A percentile compares a stretch with the other conserved stretches of the same genome.
Conservation (phyloP, 2,797 vertebrate genomes). For the Gorsachius magnificus region DNA sequence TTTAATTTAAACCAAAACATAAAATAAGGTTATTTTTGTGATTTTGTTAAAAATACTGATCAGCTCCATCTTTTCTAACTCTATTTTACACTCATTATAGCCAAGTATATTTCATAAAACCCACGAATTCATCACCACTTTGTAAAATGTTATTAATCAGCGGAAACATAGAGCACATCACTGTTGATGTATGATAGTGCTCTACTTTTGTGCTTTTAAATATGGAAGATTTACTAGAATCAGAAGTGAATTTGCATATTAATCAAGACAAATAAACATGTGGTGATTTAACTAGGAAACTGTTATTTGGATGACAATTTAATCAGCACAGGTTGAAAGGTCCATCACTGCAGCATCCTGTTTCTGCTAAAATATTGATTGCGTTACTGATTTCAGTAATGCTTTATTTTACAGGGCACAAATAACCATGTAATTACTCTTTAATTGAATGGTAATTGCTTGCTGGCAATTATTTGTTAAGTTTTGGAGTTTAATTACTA, state of each 20-base stretch:
- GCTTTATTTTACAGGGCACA: slow-evolving; percentile 76
- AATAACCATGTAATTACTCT: slow-evolving; percentile 80
- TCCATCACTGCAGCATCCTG: slow-evolving; percentile 70
- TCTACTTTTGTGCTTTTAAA: slow-evolving; percentile 53
- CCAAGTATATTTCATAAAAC: not conserved
- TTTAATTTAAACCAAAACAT: not conserved
- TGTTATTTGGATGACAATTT: slow-evolving; percentile 73
- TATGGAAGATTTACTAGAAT: slow-evolving; percentile 58
- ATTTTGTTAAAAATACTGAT: not conserved
- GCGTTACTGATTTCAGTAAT: slow-evolving; percentile 74
- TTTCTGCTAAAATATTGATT: slow-evolving; percentile 80
- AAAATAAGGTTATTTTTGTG: not conserved
- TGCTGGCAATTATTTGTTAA: slow-evolving; percentile 77
- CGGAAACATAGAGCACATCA: slow-evolving; percentile 23
- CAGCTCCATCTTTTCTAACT: not conserved
- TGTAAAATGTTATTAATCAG: slow-evolving; percentile 33
- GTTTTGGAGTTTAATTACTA: slow-evolving; percentile 75
- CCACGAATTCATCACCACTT: slow-evolving; percentile 4
- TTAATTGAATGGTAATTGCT: slow-evolving; percentile 82
- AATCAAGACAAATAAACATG: slow-evolving; percentile 78
- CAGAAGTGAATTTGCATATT: slow-evolving; percentile 72
- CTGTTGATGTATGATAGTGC: slow-evolving; percentile 20
- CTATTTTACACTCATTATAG: not conserved
- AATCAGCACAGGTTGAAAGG: slow-evolving; percentile 77
- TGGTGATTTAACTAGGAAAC: slow-evolving; percentile 71